Base-by-base conservation (phyloP, 1,140 invertebrate species). In the Andrena cerasifolii region DNA sequence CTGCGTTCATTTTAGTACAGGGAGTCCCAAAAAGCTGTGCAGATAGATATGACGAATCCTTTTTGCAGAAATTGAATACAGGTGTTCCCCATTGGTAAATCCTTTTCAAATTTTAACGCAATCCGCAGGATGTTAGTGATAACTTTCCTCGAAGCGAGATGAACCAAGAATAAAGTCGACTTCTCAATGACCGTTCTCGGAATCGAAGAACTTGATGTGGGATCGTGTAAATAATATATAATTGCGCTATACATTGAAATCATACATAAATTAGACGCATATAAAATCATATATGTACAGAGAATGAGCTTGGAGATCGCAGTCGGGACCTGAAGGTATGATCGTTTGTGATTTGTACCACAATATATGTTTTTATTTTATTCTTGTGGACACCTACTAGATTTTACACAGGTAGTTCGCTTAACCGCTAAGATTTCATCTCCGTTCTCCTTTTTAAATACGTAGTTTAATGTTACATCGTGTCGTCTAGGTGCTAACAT, bases 281-380 rank as follows among this genome's bases (percentile, higher is more conserved):
- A 31, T 75, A 67, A 59, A 53, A 49, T 73, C 33, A 47, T 78
- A 73, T 76, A 26, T 68, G 67, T 54, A 79, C 49, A 70, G 43
- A 71, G 51, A 67, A 28, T 36, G 43, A 16, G 21, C 16, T 67
- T 59, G 74, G 65, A 78, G 67, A 10, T 43, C 66, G 75, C 56
- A 49, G 53, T 49, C 56, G 59, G 75, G 75, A 71, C 75, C 72
- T 79, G 61, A 66, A 81, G 73, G 43, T 81, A 82, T 75, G 58
- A 80, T 74, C 71, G 80, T 89, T 45, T 89, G 84, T 91, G 88
- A 90, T 91, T 91, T 90, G 90, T 92, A 92, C 91, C 91, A 92
- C 90, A 92, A 92, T 92, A 92, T 92, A 92, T 91, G 90, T 90
- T 91, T 92, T 92, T 92, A 92, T 91, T 92, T 92, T 90, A 90